Base-by-base conservation (phyloP, 2,113 vertebrate species). In the Petrocephalus zakoni region DNA sequence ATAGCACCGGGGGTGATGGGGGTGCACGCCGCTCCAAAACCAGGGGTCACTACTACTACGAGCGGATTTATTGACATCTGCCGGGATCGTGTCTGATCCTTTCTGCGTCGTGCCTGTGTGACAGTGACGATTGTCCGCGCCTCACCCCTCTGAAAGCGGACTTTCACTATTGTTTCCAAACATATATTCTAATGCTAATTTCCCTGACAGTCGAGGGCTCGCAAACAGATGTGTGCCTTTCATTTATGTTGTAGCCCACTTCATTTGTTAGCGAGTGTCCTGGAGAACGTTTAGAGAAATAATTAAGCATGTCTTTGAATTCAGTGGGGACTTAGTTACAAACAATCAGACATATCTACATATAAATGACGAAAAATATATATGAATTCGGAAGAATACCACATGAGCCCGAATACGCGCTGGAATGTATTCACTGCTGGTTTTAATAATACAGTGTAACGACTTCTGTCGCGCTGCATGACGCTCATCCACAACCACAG, bases 191-290 rank as follows among this genome's bases (percentile, higher is more conserved):
- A 46, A 87, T 87, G 86, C 56, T 22, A 87, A 87, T 87, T 46
- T 46, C 47, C 34, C 53, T 87, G 86, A 61, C 86, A 61, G 19
- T 61, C 37, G 56, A 61, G 86, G 86, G 25, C 29, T 34, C 42
- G 37, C 55, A 87, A 87, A 61, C 86, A 87, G 86, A 87, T 87
- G 86, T 64, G 56, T 19, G 34, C 86, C 37, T 47, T 87, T 87
- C 56, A 56, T 42, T 17, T 58, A 34, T 42, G 85, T 87, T 87
- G 85, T 58, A 61, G 1, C 9, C 56, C 9, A 87, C 84, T 86
- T 86, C 84, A 86, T 53, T 61, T 87, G 53, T 64, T 61, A 29
- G 25, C 47, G 13, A 55, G 52, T 53, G n/a, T 85, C 51, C 15
- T 29, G 19, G 29, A 64, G 37, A 56, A 61, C 86, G 86, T 42